These are phyloP conservation scores for Cololabis saira DNA, from an alignment of 2,113 vertebrate genomes.

Conservation along the genomic window DNA sequence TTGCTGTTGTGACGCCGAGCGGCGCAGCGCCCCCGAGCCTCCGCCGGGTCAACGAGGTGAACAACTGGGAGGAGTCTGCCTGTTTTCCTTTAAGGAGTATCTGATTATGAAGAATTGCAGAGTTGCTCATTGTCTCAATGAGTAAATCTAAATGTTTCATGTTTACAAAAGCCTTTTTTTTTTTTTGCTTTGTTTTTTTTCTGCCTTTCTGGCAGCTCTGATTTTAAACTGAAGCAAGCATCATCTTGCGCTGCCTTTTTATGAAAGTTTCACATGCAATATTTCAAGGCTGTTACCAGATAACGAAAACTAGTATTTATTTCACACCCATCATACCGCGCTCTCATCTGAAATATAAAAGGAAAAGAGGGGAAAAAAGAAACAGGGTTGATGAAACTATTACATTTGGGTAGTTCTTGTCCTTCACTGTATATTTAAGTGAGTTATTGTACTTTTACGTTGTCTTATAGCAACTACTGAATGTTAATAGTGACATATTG, in stretches of 20 bases:
- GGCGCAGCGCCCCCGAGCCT: conserved; percentile 59
- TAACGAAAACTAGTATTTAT: conserved; percentile 73
- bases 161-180: conserved; percentile 65
- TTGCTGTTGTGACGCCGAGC: conserved; percentile 61
- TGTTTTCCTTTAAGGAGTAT: conserved; percentile 50
- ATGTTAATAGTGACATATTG: conserved; percentile 60
- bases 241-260: conserved; percentile 65
- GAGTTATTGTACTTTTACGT: conserved; percentile 63
- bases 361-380: not conserved
- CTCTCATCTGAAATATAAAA: conserved; percentile 13
- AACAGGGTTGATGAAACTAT: conserved; percentile 42
- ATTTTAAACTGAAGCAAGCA: conserved; percentile 39
- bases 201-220: conserved; percentile 31
- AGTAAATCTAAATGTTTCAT: conserved; percentile 67
- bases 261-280: conserved; percentile 56
- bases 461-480: conserved; percentile 73
- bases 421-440: conserved; percentile 64
- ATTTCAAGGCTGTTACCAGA: conserved; percentile 49
- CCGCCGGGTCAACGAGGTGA: conserved; percentile 65
- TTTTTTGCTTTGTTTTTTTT: too few relatives aligned
- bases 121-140: conserved; percentile 48
- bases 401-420: conserved; percentile 42
- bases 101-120: conserved; percentile 55
- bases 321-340: conserved; percentile 61
- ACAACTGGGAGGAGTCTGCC: conserved; percentile 54